Percentiles rank a stretch among this genome's conserved stretches.
phyloP scores from a whole-genome alignment of 2,797 vertebrate species.

The Emydoidea blandingii region DNA sequence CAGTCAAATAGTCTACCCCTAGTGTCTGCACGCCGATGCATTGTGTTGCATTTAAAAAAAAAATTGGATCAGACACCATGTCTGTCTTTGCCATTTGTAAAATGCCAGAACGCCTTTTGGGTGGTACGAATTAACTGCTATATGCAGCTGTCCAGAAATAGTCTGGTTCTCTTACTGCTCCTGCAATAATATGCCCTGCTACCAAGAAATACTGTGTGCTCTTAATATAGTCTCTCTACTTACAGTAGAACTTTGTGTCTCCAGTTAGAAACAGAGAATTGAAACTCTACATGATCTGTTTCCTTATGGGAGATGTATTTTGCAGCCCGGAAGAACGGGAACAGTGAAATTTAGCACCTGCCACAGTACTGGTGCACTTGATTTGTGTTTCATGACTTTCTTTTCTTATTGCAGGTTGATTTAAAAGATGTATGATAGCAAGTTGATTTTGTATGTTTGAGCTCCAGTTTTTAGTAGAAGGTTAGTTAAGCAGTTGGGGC shows the following conservation, averaged over 20 bases:
- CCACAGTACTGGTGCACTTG: not conserved
- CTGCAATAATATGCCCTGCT: not conserved
- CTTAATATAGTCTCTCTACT: not conserved
- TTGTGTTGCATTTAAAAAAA: not conserved
- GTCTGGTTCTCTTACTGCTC: not conserved
- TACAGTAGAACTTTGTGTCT: not conserved
- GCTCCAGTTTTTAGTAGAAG: not conserved
- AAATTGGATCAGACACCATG: not conserved
- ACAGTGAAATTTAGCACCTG: constrained; percentile 47
- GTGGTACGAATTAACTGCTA: not conserved
- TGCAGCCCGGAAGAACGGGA: constrained; percentile 22
- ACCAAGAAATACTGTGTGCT: not conserved
- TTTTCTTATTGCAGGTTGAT: constrained; percentile 69
- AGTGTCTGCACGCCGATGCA: not conserved
- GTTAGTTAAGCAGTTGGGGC: not conserved
- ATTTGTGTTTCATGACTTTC: constrained; percentile 11
- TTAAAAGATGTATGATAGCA: constrained; percentile 38
- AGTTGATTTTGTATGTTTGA: not conserved
- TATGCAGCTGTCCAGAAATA: not conserved
- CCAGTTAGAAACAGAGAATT: not conserved
- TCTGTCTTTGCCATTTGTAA: constrained; percentile 26
- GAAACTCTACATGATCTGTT: not conserved
- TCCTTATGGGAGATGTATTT: not conserved
- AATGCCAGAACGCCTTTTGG: constrained; percentile 5
- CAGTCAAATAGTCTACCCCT: not conserved